Evolutionary conservation across 2,797 vertebrate species (phyloP), one percentile per base, ranked within the genome.

Genomic region (Sebastes baramenuke): DNA sequence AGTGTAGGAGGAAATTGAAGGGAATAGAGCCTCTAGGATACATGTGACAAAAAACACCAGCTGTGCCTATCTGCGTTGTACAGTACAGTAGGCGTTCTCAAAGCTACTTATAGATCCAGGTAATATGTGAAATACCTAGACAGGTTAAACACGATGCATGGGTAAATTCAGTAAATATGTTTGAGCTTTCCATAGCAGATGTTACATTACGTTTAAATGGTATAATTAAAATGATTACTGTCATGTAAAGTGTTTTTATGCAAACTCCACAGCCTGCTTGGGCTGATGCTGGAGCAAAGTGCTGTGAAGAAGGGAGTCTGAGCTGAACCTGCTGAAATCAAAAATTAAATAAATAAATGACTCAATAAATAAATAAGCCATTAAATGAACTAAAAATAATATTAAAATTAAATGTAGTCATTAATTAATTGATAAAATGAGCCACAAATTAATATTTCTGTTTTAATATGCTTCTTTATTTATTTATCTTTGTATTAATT

Each of bases 11-110:
- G 69, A n/a, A 46, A 54, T 12, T 8, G 25, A 61, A 42, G 30
- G 32, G 27, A 64, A 42, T 16, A 36, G n/a, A 81, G 55, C 29
- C n/a, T 42, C 24, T 22, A 54, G 49, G n/a, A 0, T 74, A 27
- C 2, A 79, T 16, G 36, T 61, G 52, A 71, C 60, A 75, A 71
- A 85, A 75, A n/a, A 32, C 64, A 65, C 49, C 71, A 46, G 75
- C 79, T 78, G 67, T 46, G 72, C 55, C 25, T 32, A 4, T 61
- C 13, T 29, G 18, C 34, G 34, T 36, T 38, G 34, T 36, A 20
- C 11, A 12, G 42, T 24, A 36, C 61, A 16, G 58, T 9, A 16
- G 20, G 8, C 1, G 1, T 55, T 62, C 16, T 49, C 2, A 8
- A 24, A 67, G 46, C 16, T 27, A 58, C 22, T 27, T 54, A 55